Base-by-base conservation (phyloP, 1,140 invertebrate genomes). In the Triops cancriformis region DNA sequence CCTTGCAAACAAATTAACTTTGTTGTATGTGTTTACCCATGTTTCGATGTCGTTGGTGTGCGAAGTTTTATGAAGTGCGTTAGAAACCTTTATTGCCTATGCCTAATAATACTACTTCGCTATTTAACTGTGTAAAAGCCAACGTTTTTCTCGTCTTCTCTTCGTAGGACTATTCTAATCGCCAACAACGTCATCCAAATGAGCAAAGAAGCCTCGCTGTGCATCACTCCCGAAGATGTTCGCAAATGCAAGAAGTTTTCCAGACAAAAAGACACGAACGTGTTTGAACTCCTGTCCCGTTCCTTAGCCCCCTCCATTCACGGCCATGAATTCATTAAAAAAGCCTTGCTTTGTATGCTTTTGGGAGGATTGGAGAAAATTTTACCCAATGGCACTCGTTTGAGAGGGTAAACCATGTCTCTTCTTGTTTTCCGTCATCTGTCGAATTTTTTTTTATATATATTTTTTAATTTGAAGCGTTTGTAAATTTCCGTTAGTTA, bases 221-320 rank as follows among this genome's bases (percentile, higher is more conserved):
- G 84, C 26, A 93, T 99, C 73, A 92, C 91, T 0, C 87, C 90
- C 6, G 92, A 95, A 81, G 98, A 99, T 86, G 90, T 99, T 0
- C 89, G 90, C 77, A 90, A 92, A 72, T 99, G 97, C 83, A 96
- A 97, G 84, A 90, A 93, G 80, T 89, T 99, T 75, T 92, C 92
- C 1, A 91, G 87, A 84, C 90, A 88, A 83, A 87, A 89, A 75
- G 88, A 86, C 45, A 86, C 89, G 78, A 91, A 98, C 85, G 93
- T 98, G 75, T 98, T 99, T 85, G 93, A 98, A 77, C 84, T 96
- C 75, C 86, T 99, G 11, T 89, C 93, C 51, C 91, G 93, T 83
- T 99, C 97, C 1, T 84, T 99, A 73, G 98, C 98, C 0, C 98
- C 98, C 0, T 98, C 97, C 6, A 99, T 99, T 83, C 94, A 98